Evolutionary conservation across 2,113 vertebrate genomes (phyloP).

Genomic region (Cheirogaleus medius): DNA sequence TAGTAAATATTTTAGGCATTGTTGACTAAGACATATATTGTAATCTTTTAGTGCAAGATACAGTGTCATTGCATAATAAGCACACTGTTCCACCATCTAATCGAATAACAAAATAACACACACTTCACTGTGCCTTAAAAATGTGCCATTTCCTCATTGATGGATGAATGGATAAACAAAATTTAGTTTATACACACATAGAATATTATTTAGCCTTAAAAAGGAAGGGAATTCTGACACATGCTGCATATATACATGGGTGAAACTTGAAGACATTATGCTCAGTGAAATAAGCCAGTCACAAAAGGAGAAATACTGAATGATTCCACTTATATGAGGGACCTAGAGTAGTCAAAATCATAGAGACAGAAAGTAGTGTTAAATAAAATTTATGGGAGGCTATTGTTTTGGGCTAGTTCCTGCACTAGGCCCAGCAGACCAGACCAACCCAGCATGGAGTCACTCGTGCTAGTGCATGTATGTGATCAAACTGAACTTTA

Average conservation of each 20-base stretch:
- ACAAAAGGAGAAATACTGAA: neutral
- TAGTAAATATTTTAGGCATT: neutral
- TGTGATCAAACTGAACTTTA: neutral
- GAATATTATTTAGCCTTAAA: neutral
- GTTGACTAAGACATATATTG: neutral
- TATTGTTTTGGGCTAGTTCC: neutral
- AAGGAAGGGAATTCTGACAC: neutral
- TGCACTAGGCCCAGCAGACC: neutral
- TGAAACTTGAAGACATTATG: neutral
- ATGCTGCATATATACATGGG: accelerated
- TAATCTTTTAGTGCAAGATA: neutral
- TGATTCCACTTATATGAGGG: neutral
- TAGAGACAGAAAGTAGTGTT: neutral
- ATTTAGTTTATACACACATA: too few species aligned
- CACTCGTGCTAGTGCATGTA: neutral
- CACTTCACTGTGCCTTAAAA: too few species aligned
- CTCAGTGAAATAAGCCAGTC: neutral
- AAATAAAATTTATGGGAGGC: neutral
- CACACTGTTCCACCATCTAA: neutral
- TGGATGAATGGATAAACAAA: neutral
- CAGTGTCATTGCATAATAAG: accelerated
- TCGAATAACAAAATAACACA: neutral
- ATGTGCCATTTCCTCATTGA: too few species aligned
- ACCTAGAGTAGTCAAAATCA: neutral
- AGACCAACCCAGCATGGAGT: neutral